Conservation (phyloP, 1,140 invertebrate genomes). For the Listronotus oregonensis region DNA sequence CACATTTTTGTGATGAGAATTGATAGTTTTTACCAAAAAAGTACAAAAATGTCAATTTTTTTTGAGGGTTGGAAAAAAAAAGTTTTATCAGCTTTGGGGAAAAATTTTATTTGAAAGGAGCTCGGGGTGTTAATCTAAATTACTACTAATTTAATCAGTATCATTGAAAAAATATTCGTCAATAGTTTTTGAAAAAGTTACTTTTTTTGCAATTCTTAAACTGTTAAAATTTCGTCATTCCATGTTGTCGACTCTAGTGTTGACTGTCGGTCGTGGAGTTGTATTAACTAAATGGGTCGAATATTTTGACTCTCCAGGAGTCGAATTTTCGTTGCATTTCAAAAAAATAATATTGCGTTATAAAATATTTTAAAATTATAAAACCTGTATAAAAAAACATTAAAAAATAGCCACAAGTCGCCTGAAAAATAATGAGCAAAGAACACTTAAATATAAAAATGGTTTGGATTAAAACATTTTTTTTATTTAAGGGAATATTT, state of each 20-base stretch:
- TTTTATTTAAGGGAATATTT: too few species aligned
- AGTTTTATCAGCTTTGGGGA: too few species aligned
- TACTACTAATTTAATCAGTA: neutral
- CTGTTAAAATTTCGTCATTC: constrained; percentile 24
- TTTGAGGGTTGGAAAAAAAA: too few species aligned
- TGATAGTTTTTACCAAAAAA: too few species aligned
- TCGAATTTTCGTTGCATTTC: constrained; percentile 27
- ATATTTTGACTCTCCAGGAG: constrained; percentile 15
- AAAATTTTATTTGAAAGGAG: too few species aligned
- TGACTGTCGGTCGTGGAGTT: neutral
- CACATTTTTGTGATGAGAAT: too few species aligned
- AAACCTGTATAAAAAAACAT: neutral
- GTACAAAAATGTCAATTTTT: too few species aligned
- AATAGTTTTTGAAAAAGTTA: constrained; percentile 14
- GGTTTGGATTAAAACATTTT: too few species aligned
- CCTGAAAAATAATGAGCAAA: too few species aligned
- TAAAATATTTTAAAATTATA: neutral
- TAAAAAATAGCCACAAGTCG: too few species aligned
- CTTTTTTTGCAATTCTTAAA: constrained; percentile 17
- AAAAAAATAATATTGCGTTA: constrained; percentile 6
- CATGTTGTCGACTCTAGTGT: constrained; percentile 2
- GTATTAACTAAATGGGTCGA: neutral
- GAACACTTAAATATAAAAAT: too few species aligned
- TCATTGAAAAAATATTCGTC: constrained; percentile 9
- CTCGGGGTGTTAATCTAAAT: too few species aligned